Conservation (phyloP, 2,797 vertebrate species). For the Falco concolor region DNA sequence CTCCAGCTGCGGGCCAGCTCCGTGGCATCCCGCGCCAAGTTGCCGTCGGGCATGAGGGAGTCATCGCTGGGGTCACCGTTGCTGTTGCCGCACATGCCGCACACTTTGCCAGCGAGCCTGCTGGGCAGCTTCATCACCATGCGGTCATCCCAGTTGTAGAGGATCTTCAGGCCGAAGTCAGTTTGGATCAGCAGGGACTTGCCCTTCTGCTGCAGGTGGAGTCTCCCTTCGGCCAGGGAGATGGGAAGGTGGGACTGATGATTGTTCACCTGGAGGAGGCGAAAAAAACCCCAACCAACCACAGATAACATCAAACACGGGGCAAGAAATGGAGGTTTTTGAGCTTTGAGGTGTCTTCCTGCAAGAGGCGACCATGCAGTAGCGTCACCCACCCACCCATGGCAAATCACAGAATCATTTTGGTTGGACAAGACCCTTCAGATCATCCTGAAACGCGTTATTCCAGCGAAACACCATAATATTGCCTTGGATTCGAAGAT, state of each 20-base stretch:
- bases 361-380: accelerated
- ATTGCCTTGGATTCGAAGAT: background rate
- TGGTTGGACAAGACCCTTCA: background rate
- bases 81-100: constrained; percentile 84
- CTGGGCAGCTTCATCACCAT: constrained; percentile 75
- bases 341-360: background rate
- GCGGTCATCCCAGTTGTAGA: constrained; percentile 77
- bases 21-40: background rate
- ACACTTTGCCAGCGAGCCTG: constrained; percentile 72
- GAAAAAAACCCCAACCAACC: background rate
- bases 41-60: constrained; percentile 7
- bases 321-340: background rate
- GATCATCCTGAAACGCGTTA: accelerated
- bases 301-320: background rate
- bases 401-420: background rate
- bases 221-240: constrained; percentile 44
- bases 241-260: constrained; percentile 73
- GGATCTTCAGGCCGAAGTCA: constrained; percentile 76
- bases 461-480: background rate
- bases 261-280: constrained; percentile 71
- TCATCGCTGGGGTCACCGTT: constrained; percentile 75
- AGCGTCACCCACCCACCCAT: accelerated
- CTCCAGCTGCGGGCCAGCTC: constrained; percentile 80
- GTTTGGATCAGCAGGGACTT: constrained; percentile 61
- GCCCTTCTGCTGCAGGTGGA: constrained; percentile 73